Base-by-base conservation (phyloP, 2,797 vertebrate genomes). In the Acipenser oxyrinchus region DNA sequence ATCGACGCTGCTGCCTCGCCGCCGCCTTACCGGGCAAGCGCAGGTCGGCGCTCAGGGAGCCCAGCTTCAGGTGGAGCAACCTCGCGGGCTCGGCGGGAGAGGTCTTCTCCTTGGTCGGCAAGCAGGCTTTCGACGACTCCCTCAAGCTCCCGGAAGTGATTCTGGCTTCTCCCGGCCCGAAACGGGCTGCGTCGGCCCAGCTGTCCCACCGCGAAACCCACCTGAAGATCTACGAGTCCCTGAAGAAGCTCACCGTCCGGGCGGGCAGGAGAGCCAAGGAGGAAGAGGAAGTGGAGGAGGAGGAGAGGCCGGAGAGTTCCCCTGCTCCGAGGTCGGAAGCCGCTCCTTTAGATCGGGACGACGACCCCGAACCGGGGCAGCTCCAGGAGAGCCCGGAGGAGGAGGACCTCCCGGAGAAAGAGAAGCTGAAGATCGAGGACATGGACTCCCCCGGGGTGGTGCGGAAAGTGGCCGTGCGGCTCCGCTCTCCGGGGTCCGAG, bases 21-120 rank as follows among this genome's bases (percentile, higher is more conserved):
- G 72, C 69, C 74, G 15, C 15, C 15, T 85, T 80, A 48, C 86
- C 72, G 71, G 2, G 82, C 52, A 90, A 92, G 77, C 90, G 86
- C 66, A 84, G 81, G 12, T 86, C 93, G 48, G 81, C 90, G 18
- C 75, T 93, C 48, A 86, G 91, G 77, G 91, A 92, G 73, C 92
- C 93, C 1, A 87, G 83, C 12, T 94, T 94, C 75, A 91, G 90
- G 62, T 97, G 93, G 92, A 88, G 86, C 68, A 77, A 88, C 1
- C 77, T 91, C 12, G 89, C 89, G 12, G 48, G 86, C 89, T 37
- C 75, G 3, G 72, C 72, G 0, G 75, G 83, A 6, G 87, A 88
- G 51, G 64, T 79, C 48, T 85, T 77, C 72, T 81, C 82, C 71
- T 82, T 88, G 71, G 77, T 84, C 23, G 23, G 23, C 2, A 37